Conservation (phyloP, 2,888 invertebrate species). For the Drosophila bunnanda region DNA sequence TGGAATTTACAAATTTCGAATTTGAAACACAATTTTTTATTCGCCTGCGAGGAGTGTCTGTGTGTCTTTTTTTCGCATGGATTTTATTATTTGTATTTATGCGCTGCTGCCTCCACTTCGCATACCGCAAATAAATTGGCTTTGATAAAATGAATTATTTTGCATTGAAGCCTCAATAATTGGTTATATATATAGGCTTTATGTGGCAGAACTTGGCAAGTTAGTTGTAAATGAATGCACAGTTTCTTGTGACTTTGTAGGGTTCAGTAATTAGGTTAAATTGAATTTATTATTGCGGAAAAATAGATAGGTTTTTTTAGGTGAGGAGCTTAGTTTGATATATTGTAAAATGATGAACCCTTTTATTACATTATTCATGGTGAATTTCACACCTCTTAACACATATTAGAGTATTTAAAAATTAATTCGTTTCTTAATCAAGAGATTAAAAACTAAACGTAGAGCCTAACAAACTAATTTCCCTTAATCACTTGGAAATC, state of each 20-base stretch:
- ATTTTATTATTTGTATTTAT: constrained; percentile 16
- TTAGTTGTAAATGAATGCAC: background rate
- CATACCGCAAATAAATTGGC: constrained; percentile 44
- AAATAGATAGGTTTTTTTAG: no score
- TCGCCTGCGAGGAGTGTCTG: background rate
- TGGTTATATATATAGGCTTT: constrained; percentile 21
- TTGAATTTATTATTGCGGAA: background rate
- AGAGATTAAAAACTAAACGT: background rate
- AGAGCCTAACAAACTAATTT: no score
- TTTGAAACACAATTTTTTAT: constrained; percentile 65
- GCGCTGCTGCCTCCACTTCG: constrained; percentile 6
- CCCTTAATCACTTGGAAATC: background rate
- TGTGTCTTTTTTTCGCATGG: constrained; percentile 19
- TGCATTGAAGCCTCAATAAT: constrained; percentile 43
- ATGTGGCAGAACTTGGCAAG: background rate
- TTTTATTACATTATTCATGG: background rate
- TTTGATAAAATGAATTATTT: constrained; percentile 59
- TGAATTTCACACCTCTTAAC: accelerated
- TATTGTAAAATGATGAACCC: background rate
- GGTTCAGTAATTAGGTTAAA: background rate
- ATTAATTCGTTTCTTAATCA: background rate
- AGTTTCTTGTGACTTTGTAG: background rate
- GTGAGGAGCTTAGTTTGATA: background rate
- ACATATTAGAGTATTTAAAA: background rate
- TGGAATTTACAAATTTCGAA: constrained; percentile 68